phyloP scores from a whole-genome alignment of 2,888 invertebrate species.

The Phania funesta region DNA sequence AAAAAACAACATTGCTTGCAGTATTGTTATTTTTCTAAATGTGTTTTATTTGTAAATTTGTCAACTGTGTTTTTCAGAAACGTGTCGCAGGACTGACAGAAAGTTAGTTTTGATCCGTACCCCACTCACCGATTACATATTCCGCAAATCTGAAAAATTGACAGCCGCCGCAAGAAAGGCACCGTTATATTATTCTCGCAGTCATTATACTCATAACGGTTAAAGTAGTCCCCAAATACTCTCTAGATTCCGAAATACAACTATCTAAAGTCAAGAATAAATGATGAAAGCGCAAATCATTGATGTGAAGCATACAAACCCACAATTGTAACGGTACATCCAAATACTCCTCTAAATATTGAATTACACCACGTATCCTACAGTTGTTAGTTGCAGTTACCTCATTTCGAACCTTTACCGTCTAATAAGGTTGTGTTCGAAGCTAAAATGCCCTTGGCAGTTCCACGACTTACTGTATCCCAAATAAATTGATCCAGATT shows the following conservation, averaged over 20 bases:
- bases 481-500: conserved; percentile 44
- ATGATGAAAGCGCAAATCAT: too few species aligned
- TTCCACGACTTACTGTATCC: conserved; percentile 18
- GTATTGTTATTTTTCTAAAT: too few species aligned
- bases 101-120: too few species aligned
- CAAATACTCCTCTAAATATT: conserved; percentile 37
- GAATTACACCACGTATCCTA: conserved; percentile 52
- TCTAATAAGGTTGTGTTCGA: conserved; percentile 35
- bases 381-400: conserved; percentile 30
- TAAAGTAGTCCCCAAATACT: conserved; percentile 9
- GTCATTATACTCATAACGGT: not conserved
- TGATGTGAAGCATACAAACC: conserved; percentile 44
- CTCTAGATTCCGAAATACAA: conserved; percentile 18
- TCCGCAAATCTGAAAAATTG: conserved; percentile 31
- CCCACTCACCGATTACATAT: conserved; percentile 27
- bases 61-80: too few species aligned
- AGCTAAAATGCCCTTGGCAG: conserved; percentile 31
- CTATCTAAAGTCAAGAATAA: conserved; percentile 50
- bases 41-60: too few species aligned
- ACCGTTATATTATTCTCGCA: not conserved
- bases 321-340: conserved; percentile 42
- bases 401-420: conserved; percentile 30
- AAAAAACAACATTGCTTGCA: too few species aligned
- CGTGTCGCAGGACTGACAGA: too few species aligned
- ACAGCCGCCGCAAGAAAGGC: not conserved